phyloP scores from a whole-genome alignment of 1,140 invertebrate species.

The Penaeus japonicus region DNA sequence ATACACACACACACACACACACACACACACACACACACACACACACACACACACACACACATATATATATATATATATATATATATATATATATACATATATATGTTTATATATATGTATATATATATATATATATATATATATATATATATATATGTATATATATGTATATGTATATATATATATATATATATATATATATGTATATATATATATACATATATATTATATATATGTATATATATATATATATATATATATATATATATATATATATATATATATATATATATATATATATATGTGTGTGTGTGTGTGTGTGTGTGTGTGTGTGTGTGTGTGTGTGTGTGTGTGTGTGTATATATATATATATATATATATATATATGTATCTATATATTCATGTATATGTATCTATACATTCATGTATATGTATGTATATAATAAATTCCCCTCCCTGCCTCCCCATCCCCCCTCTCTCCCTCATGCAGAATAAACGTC shows the following conservation, averaged over 20 bases:
- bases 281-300: not conserved
- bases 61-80: not conserved
- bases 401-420: not conserved
- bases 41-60: conserved; percentile 19
- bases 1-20: too few relatives aligned
- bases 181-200: not conserved
- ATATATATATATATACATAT: not conserved
- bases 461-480: too few relatives aligned
- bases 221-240: not conserved
- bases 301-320: not conserved
- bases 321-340: too few relatives aligned
- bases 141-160: not conserved
- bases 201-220: not conserved
- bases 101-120: not conserved
- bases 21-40: not conserved
- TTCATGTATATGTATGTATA: not conserved
- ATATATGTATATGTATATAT: not conserved
- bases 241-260: conserved; percentile 1
- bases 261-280: not conserved
- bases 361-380: not conserved
- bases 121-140: not conserved
- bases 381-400: not conserved
- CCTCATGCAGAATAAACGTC: too few relatives aligned
- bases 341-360: too few relatives aligned
- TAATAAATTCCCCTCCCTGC: too few relatives aligned